Base-by-base conservation (phyloP, 2,113 vertebrate genomes). In the Athene noctua region DNA sequence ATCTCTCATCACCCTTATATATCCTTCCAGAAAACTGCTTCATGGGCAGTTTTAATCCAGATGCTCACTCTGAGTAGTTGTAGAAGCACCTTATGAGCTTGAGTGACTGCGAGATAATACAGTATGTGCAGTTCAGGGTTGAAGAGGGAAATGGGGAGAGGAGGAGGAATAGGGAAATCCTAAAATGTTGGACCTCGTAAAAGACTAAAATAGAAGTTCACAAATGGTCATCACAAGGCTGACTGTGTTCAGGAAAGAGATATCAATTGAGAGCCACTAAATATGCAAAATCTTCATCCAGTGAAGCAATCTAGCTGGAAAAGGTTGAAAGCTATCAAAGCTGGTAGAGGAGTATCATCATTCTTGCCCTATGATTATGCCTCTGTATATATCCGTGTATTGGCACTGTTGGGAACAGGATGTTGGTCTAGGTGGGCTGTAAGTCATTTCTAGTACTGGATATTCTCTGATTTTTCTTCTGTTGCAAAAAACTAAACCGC, bases 351-450 rank as follows among this genome's bases (percentile, higher is more conserved):
- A 51, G 29, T 34, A 1, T 30, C 58, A 1, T 30, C 11, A 1
- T 27, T 6, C 81, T 47, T 68, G 73, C 19, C 62, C 12, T 10
- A 0, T 34, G 26, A 26, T 79, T 40, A 36, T 32, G 32, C 21
- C 15, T 30, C 57, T 22, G 9, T 23, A 1, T 21, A 4, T 18
- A 29, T 44, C 46, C 62, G 44, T 3, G 3, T 10, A 1, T 13
- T 38, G 72, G 20, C 59, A 19, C 30, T 67, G 32, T 11, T 83
- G 87, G 52, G 20, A 49, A 11, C 9, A 21, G 36, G 26, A 3
- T 26, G 3, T 30, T 22, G 23, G 15, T 62, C 58, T 86, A 49
- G 2, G 40, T 72, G 70, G 70, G 19, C 61, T 71, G 0, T 3
- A 5, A n/a, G 26, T 26, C 40, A 57, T 17, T 34, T 26, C 42